These are phyloP conservation scores for Lacerta agilis DNA, from an alignment of 2,797 vertebrate genomes.

Conservation along the genomic window DNA sequence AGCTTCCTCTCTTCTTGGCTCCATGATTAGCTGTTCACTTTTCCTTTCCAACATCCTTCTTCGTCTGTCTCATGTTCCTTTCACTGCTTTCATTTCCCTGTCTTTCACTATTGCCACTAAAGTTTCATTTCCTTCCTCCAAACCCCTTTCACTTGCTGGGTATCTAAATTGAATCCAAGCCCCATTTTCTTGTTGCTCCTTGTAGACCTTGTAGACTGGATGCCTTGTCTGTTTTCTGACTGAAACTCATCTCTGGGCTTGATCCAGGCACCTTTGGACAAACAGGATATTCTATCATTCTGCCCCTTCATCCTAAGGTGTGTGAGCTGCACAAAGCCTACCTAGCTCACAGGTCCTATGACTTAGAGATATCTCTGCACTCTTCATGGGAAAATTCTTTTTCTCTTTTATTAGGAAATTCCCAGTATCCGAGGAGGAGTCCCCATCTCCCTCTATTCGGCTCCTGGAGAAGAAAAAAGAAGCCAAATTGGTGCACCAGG, in stretches of 20 bases:
- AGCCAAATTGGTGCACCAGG: constrained; percentile 60
- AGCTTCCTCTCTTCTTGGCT: background rate
- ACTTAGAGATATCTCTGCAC: background rate
- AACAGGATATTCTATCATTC: background rate
- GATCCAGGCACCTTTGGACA: background rate
- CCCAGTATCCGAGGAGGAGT: constrained; percentile 62
- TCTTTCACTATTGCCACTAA: background rate
- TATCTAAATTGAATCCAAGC: no score
- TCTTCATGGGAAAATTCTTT: background rate
- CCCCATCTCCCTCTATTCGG: constrained; percentile 62
- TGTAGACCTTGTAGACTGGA: background rate
- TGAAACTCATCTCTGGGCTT: background rate
- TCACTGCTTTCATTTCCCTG: background rate
- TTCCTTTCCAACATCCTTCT: background rate
- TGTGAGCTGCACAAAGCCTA: background rate
- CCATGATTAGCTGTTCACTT: background rate
- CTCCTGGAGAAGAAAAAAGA: constrained; percentile 74
- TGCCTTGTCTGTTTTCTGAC: background rate
- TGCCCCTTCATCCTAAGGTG: background rate
- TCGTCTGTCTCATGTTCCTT: background rate
- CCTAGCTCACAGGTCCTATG: background rate
- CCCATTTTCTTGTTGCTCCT: background rate
- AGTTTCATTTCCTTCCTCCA: background rate
- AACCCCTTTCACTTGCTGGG: background rate
- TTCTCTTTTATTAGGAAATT: constrained; percentile 64